Evolutionary conservation across 2,888 invertebrate species (phyloP).

Genomic region (Alsophila aescularia): DNA sequence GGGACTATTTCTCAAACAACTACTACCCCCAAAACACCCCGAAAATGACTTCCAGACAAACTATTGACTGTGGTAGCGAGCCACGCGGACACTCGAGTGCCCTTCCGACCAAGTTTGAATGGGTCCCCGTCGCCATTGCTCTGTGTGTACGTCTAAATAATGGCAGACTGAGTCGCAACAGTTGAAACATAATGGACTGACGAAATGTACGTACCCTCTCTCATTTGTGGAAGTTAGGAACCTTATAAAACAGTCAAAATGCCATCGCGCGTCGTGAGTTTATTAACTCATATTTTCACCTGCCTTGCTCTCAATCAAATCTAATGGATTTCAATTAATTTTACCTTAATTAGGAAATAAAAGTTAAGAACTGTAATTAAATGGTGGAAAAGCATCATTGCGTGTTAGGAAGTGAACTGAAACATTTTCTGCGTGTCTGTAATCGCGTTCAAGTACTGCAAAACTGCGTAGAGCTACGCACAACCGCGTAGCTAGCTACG

Average conservation of each 20-base stretch:
- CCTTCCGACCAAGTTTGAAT: too few species aligned
- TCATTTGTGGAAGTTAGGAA: background rate
- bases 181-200: background rate
- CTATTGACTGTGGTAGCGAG: too few species aligned
- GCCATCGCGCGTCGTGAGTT: background rate
- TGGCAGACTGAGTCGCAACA: too few species aligned
- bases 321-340: background rate
- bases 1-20: too few species aligned
- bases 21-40: too few species aligned
- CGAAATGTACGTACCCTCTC: background rate
- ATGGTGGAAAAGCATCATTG: background rate
- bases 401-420: background rate
- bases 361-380: constrained; percentile 3
- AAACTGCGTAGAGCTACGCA: too few species aligned
- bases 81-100: too few species aligned
- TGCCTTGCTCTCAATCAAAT: background rate
- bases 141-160: too few species aligned
- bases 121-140: too few species aligned
- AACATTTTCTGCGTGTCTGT: background rate
- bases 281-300: background rate
- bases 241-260: background rate
- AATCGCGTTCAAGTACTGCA: too few species aligned
- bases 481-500: too few species aligned
- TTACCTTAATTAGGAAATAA: constrained; percentile 7
- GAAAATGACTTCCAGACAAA: too few species aligned